Base-by-base conservation (phyloP, 2,113 vertebrate species). In the Cynoglossus semilaevis region DNA sequence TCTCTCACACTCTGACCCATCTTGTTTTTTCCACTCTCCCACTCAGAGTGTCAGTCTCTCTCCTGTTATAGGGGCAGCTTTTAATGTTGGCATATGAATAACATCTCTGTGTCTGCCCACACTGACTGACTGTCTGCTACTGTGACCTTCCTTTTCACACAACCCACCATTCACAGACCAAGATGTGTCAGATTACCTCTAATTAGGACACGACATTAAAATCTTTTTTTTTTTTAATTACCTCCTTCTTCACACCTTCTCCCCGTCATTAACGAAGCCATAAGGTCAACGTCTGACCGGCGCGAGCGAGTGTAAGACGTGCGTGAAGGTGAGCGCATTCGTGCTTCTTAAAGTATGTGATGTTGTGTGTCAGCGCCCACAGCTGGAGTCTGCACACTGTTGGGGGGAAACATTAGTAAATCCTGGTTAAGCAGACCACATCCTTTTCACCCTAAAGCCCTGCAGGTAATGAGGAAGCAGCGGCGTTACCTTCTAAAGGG, bases 371-470 rank as follows among this genome's bases (percentile, higher is more conserved):
- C 51, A 65, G 56, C 56, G 63, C 62, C 52, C 74, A 61, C 68
- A 83, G 72, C 66, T 77, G 76, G 74, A 80, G 70, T 51, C 67
- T 68, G 52, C 61, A 69, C 43, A 59, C 58, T 61, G 58, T 85
- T 80, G 75, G 64, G 80, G 77, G 78, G 53, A 81, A 85, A 81
- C 74, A 84, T 64, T 17, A 77, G 66, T 63, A 85, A 86, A 84
- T 81, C 80, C 77, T 46, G 45, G 63, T 73, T 60, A 72, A 88
- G 81, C 66, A 75, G 74, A 84, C 75, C 82, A 86, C 82, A 81
- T 88, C 82, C 86, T 83, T 71, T 71, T 70, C 69, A 74, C 52
- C 74, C 67, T 70, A 49, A 71, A 80, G 76, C 66, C 63, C 43
- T 63, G 54, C 77, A 84, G 77, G 81, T 85, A 83, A 79, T 74